Evolutionary conservation across 2,888 invertebrate species (phyloP), one percentile per base, ranked within the genome.

Genomic region (Drosophila pullipes): DNA sequence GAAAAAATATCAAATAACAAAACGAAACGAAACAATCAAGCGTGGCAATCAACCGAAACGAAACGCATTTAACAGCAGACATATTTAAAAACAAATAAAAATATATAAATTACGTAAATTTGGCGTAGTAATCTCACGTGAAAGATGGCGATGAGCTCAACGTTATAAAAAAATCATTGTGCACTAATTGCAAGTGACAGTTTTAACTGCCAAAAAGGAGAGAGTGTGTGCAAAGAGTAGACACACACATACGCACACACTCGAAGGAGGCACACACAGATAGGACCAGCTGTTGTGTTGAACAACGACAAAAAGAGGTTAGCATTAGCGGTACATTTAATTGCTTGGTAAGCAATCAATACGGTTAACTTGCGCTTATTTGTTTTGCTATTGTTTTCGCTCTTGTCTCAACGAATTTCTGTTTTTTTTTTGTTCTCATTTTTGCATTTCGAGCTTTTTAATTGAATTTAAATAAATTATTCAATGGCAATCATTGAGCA

Each of bases 271-370:
- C 33, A 59, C 55, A 39, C 44, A 39, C 44, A 58, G 44, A 60
- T 66, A 79, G 77, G 74, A 79, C 66, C 78, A 79, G 78, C 81
- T 79, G 78, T 81, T 79, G 78, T 79, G 81, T 81, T 81, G 77
- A 73, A 74, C 81, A 81, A 66, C 78, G 74, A 39, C 67, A 59
- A 61, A 75, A 76, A 72, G 65, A 70, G 81, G 67, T 77, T 74
- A 74, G 52, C 67, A 58, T 66, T 88, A 88, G 83, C 85, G 85
- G 85, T 84, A 85, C 66, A 74, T 69, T 76, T 84, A 74, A 70
- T 79, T 70, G 69, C 64, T 58, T 66, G 81, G 83, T 88, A 79
- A 85, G 86, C 78, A 85, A 85, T 85, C 86, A 85, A 88, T 85
- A 85, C 54, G 63, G 47, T 66, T 73, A 73, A 66, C 64, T 78